Evolutionary conservation across 2,797 vertebrate genomes (phyloP).

Genomic region (Peromyscus nudipes): DNA sequence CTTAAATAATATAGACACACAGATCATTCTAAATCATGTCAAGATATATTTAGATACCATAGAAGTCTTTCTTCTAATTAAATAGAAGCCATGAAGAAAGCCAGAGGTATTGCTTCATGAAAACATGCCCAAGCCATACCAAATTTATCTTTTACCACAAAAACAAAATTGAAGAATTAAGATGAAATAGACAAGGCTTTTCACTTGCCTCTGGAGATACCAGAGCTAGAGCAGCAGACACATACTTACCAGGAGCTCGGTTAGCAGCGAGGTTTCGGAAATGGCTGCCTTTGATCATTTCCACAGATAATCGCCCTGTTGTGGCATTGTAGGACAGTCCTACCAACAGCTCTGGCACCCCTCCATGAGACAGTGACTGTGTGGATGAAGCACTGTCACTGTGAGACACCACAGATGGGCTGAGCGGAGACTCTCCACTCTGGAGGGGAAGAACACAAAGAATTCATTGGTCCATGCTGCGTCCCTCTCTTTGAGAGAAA

Average conservation of each 20-base stretch:
- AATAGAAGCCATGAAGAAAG: constrained; percentile 52
- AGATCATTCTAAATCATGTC: constrained; percentile 7
- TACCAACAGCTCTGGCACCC: constrained; percentile 96
- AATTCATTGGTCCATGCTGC: constrained; percentile 83
- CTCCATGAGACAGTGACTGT: constrained; percentile 96
- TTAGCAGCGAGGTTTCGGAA: constrained; percentile 97
- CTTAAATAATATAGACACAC: neutral
- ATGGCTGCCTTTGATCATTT: constrained; percentile 99
- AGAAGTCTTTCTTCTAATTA: constrained; percentile 43
- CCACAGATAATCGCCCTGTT: constrained; percentile 97
- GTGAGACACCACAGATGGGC: constrained; percentile 93
- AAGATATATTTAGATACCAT: neutral
- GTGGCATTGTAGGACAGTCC: constrained; percentile 97
- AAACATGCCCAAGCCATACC: constrained; percentile 9
- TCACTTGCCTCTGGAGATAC: constrained; percentile 6
- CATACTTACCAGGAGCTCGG: constrained; percentile 94
- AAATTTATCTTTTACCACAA: constrained; percentile 45
- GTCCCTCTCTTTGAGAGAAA: constrained; percentile 65
- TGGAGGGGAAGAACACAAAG: constrained; percentile 87
- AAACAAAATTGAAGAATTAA: constrained; percentile 32
- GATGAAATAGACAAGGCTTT: constrained; percentile 19
- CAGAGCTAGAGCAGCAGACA: neutral
- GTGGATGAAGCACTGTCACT: constrained; percentile 94
- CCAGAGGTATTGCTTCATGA: constrained; percentile 3
- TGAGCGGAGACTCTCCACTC: constrained; percentile 94